A percentile compares a stretch with the other conserved stretches of the same genome.
Evolutionary conservation across 1,140 invertebrate species (phyloP).

Genomic region (Leptestheria dahalacensis): DNA sequence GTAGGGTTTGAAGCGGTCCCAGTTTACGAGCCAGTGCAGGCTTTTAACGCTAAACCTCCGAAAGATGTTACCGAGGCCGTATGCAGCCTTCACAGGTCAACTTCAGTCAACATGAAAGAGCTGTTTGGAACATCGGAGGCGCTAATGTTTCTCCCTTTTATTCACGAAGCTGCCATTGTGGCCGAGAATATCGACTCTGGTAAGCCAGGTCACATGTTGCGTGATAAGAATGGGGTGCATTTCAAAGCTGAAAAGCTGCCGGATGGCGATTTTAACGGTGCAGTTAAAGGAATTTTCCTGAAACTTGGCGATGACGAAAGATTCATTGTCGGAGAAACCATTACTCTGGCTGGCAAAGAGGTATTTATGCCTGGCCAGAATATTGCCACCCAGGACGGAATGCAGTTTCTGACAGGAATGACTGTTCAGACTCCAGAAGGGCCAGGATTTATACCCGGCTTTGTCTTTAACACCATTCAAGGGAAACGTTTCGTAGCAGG

Average conservation of each 20-base stretch:
- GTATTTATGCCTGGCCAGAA: conserved; percentile 51
- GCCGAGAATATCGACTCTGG: conserved; percentile 38
- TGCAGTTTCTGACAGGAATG: conserved; percentile 53
- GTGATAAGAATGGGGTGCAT: conserved; percentile 28
- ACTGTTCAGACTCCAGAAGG: conserved; percentile 48
- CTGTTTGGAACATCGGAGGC: conserved; percentile 31
- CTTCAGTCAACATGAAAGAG: conserved; percentile 39
- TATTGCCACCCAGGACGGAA: conserved; percentile 33
- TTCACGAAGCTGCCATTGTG: conserved; percentile 45
- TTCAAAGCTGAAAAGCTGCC: conserved; percentile 3
- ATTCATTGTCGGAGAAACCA: conserved; percentile 20
- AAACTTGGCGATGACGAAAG: conserved; percentile 12
- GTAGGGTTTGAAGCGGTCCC: conserved; percentile 42
- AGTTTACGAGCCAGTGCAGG: conserved; percentile 39
- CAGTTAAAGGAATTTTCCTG: conserved; percentile 8
- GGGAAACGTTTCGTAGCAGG: conserved; percentile 25
- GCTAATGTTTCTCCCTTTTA: conserved; percentile 37
- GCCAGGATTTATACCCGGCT: conserved; percentile 50
- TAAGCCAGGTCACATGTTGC: background rate
- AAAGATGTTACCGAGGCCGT: conserved; percentile 30
- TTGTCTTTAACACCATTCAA: background rate
- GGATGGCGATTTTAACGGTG: background rate
- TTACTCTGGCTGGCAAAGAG: conserved; percentile 17
- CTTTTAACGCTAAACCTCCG: conserved; percentile 36
- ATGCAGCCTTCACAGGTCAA: conserved; percentile 15